A percentile compares a stretch with the other conserved stretches of the same genome.
phyloP scores from a whole-genome alignment of 1,140 invertebrate species.

The Saccostrea echinata region DNA sequence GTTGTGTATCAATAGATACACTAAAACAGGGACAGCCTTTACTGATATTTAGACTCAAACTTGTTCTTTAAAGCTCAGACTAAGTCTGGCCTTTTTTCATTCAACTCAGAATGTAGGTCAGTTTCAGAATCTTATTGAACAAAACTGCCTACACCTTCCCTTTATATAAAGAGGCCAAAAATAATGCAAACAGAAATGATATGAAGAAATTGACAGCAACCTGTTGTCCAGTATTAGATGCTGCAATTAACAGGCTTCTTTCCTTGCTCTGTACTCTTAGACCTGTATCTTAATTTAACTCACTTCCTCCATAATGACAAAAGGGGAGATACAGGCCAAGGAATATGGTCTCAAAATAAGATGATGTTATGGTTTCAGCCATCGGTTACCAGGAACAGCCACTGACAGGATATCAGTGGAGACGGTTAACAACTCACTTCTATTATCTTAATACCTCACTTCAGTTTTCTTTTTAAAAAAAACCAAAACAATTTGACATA shows the following conservation, averaged over 20 bases:
- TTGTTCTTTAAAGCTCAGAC: too few relatives aligned
- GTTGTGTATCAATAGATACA: too few relatives aligned
- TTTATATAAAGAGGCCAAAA: too few relatives aligned
- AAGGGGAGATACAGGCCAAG: neutral
- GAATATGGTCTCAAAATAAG: constrained; percentile 1
- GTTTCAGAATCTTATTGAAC: too few relatives aligned
- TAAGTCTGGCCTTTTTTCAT: too few relatives aligned
- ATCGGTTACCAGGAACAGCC: neutral
- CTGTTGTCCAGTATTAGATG: neutral
- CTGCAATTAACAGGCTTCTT: neutral
- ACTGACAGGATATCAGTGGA: constrained; percentile 1
- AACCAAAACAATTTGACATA: neutral
- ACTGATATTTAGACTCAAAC: too few relatives aligned
- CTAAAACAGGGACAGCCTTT: too few relatives aligned
- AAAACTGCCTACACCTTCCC: too few relatives aligned
- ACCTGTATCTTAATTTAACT: neutral
- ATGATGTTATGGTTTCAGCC: constrained; percentile 15
- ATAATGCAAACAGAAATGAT: too few relatives aligned
- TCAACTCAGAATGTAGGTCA: too few relatives aligned
- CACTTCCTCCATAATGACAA: neutral
- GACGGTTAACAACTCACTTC: neutral
- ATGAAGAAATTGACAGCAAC: neutral
- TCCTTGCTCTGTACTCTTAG: neutral
- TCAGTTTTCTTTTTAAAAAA: constrained; percentile 29
- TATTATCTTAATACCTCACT: constrained; percentile 39